Conservation (phyloP, 2,888 invertebrate genomes). For the Clunio marinus region DNA sequence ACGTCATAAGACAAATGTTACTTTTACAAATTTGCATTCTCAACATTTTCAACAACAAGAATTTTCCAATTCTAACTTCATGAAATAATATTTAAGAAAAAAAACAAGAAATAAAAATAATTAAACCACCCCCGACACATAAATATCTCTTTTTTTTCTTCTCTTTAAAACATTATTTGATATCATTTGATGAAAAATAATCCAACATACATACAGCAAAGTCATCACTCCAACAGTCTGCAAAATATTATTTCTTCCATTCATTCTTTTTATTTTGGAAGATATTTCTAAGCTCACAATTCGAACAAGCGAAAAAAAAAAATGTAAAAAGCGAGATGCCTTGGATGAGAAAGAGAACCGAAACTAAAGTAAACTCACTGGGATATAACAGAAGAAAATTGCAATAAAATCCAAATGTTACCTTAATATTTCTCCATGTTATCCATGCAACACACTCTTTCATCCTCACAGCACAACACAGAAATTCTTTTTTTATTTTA, state of each 20-base stretch:
- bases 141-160: not conserved
- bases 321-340: conserved; percentile 1
- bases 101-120: too few species aligned
- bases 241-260: not conserved
- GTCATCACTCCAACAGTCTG: conserved; percentile 18
- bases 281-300: too few species aligned
- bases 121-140: too few species aligned
- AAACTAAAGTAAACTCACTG: conserved; percentile 35
- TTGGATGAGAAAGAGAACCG: not conserved
- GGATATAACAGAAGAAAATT: conserved; percentile 38
- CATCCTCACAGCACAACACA: not conserved
- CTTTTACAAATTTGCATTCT: too few species aligned
- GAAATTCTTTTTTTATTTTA: conserved; percentile 33
- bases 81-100: too few species aligned
- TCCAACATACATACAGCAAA: not conserved
- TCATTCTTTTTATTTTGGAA: not conserved
- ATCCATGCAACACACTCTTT: conserved; percentile 34
- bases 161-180: not conserved
- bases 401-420: conserved; percentile 40
- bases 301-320: not conserved
- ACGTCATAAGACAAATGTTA: too few species aligned
- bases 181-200: not conserved
- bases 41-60: too few species aligned
- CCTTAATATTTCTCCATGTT: conserved; percentile 39
- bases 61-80: too few species aligned